A percentile compares a stretch with the other conserved stretches of the same genome.
These are phyloP conservation scores for Mallotus villosus DNA, from an alignment of 2,797 vertebrate genomes.

Conservation along the genomic window DNA sequence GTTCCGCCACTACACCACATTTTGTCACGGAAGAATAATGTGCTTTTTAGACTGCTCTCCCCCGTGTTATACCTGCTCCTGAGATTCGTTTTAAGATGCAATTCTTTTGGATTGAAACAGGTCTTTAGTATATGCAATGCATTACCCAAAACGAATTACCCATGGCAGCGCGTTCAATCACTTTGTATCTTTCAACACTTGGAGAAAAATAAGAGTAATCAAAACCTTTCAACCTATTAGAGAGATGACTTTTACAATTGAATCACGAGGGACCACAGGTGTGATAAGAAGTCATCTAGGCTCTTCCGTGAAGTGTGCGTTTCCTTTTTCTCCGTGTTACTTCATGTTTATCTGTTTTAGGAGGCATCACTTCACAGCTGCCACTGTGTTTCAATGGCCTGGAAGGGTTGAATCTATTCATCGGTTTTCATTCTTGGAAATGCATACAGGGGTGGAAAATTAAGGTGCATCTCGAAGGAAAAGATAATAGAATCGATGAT, in stretches of 20 bases:
- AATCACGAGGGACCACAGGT: constrained; percentile 99
- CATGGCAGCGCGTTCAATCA: constrained; percentile 96
- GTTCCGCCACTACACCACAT: constrained; percentile 34
- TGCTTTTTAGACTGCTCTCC: constrained; percentile 44
- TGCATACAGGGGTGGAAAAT: constrained; percentile 79
- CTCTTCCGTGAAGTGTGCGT: constrained; percentile 91
- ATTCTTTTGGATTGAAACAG: constrained; percentile 90
- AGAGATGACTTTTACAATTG: constrained; percentile 99
- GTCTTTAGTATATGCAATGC: constrained; percentile 96
- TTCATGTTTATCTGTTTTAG: constrained; percentile 98
- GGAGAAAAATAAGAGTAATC: constrained; percentile 98
- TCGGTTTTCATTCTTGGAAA: constrained; percentile 69
- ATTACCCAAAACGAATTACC: constrained; percentile 99
- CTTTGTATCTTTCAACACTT: constrained; percentile 98
- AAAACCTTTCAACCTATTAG: constrained; percentile 99
- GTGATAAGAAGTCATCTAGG: constrained; percentile 99
- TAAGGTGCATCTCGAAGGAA: constrained; percentile 83
- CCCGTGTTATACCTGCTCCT: constrained; percentile 76
- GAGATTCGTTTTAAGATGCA: constrained; percentile 93
- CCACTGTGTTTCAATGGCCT: constrained; percentile 79
- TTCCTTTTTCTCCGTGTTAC: constrained; percentile 91
- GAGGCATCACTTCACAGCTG: constrained; percentile 74
- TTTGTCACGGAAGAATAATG: constrained; percentile 61
- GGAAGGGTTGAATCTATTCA: constrained; percentile 52
- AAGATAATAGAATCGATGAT: constrained; percentile 84